phyloP scores from a whole-genome alignment of 1,140 invertebrate genomes.

The Whitmania pigra region DNA sequence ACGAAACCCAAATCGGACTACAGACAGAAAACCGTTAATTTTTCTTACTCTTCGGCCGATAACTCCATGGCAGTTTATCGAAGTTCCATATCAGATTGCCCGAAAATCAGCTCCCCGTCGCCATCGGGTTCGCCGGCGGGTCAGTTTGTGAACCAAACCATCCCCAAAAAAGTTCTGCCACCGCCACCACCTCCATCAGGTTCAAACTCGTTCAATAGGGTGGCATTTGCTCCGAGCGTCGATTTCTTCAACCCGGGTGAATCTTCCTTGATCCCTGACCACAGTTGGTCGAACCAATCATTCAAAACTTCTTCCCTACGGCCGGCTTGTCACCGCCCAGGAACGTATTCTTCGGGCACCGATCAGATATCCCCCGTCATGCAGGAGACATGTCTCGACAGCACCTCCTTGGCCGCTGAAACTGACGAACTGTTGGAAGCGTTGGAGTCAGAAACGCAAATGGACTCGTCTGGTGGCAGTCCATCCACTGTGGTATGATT shows the following conservation, averaged over 20 bases:
- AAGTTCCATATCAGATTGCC: neutral
- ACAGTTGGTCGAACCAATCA: neutral
- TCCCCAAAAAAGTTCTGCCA: neutral
- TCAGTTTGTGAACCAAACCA: neutral
- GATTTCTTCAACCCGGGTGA: no score
- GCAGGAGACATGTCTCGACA: slow-evolving; percentile 3
- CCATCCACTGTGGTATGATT: slow-evolving; percentile 8
- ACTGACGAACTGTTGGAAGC: neutral
- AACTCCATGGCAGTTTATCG: neutral
- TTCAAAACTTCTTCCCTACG: neutral
- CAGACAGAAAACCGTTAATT: neutral
- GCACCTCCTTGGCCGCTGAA: neutral
- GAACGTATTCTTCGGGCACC: neutral
- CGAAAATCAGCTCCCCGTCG: neutral
- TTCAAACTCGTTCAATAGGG: neutral
- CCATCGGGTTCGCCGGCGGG: neutral
- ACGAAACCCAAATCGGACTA: slow-evolving; percentile 6
- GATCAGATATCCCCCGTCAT: neutral
- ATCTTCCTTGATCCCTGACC: no score
- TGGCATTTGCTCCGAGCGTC: neutral
- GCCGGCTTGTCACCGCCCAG: neutral
- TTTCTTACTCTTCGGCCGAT: neutral
- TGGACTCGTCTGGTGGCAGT: neutral
- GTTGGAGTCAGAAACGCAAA: neutral
- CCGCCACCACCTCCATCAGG: neutral